These are phyloP conservation scores for Rhinophrynus dorsalis DNA, from an alignment of 2,797 vertebrate genomes.

Conservation along the genomic window DNA sequence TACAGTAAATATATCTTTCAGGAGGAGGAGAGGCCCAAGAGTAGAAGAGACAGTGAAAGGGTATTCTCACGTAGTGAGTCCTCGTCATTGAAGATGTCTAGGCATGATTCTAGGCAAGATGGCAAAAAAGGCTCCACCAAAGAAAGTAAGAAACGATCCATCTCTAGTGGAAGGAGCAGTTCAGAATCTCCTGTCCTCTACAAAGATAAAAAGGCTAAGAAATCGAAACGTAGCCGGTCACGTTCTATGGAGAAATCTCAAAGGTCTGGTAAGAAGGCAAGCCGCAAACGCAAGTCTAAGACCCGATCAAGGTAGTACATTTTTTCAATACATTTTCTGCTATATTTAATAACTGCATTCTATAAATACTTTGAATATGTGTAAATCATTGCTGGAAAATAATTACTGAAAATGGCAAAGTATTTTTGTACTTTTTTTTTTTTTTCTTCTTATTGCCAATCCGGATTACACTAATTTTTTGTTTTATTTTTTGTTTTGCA, in stretches of 20 bases:
- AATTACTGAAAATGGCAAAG: background rate
- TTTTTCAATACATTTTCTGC: constrained; percentile 83
- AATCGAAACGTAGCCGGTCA: constrained; percentile 97
- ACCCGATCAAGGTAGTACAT: constrained; percentile 99
- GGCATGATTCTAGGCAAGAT: constrained; percentile 83
- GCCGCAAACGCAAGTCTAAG: constrained; percentile 99
- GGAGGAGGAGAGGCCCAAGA: constrained; percentile 79
- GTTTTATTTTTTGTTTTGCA: constrained; percentile 79
- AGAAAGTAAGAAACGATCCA: constrained; percentile 86
- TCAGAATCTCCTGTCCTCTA: constrained; percentile 90
- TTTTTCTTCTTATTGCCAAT: background rate
- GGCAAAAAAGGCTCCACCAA: constrained; percentile 87
- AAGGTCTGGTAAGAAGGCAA: constrained; percentile 99
- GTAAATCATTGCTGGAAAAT: too few species aligned
- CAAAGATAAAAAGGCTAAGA: constrained; percentile 97
- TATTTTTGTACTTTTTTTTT: background rate
- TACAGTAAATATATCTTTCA: constrained; percentile 76
- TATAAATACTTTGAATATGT: too few species aligned
- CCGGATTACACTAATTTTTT: background rate
- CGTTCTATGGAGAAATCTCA: constrained; percentile 96
- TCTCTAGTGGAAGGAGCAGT: constrained; percentile 88
- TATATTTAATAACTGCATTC: constrained; percentile 61
- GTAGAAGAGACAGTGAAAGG: constrained; percentile 79
- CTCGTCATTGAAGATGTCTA: constrained; percentile 75
- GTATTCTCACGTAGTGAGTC: constrained; percentile 78